Evolutionary conservation across 2,888 invertebrate species (phyloP), one percentile per base, ranked within the genome.

Genomic region (Drosophila gaucha): DNA sequence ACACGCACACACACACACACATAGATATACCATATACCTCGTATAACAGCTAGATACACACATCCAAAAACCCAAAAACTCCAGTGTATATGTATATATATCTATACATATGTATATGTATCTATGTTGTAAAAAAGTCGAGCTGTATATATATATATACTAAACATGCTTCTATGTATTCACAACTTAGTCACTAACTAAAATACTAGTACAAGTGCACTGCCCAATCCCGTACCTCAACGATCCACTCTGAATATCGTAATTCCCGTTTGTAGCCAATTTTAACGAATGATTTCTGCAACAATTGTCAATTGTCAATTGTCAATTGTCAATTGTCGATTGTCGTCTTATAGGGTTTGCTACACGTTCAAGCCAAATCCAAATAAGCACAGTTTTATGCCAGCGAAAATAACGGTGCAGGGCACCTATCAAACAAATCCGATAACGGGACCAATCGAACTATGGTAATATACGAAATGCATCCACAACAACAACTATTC

Each of bases 331-430:
- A 28, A 57, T 41, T 67, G 57, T 57, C 66, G 22, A 49, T 66
- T 82, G 68, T 66, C 60, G 69, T 84, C 60, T 89, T 90, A 73
- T 89, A 90, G 90, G 90, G 90, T 90, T 89, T 89, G 90, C 88
- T 90, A 90, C 89, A 89, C 90, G 73, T 78, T 90, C 75, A 90
- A 89, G 87, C 89, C 90, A 89, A 89, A 90, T 90, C 87, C 89
- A 89, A 90, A 90, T 85, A 88, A 80, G 73, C 86, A 89, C 87
- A 90, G 89, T 83, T 90, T 88, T 78, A 85, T 90, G 88, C 90
- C 90, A 84, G 90, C 90, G 74, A 88, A 80, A 74, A 89, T 90
- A 78, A 90, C 90, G 78, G 88, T 90, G 66, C 90, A 89, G 73
- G 90, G 90, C 82, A 90, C 89, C 67, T 90, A 90, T 78, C 78